phyloP scores from a whole-genome alignment of 2,888 invertebrate genomes.

The Psococerastis gibbosa region DNA sequence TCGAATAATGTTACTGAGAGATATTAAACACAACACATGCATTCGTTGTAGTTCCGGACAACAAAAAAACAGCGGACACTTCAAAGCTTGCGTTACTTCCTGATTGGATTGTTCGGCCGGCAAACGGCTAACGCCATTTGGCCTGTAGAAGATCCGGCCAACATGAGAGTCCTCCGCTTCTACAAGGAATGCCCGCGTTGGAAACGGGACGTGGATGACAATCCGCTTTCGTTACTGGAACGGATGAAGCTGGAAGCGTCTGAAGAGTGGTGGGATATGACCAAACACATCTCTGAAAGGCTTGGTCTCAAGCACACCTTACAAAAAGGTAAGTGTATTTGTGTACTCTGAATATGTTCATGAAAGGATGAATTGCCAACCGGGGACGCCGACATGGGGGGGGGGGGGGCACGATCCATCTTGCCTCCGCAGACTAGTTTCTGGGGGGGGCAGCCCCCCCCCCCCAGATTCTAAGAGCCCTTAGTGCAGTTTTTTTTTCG shows the following conservation, averaged over 20 bases:
- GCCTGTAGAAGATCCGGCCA: slow-evolving; percentile 41
- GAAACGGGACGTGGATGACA: slow-evolving; percentile 46
- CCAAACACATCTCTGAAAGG: slow-evolving; percentile 37
- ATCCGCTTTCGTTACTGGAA: slow-evolving; percentile 39
- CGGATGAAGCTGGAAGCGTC: slow-evolving; percentile 33
- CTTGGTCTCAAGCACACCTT: no score
- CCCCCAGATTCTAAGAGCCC: no score
- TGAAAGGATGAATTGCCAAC: no score
- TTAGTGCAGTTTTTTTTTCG: no score
- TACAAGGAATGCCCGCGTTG: slow-evolving; percentile 57
- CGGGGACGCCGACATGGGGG: no score
- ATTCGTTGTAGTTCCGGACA: slow-evolving; percentile 45
- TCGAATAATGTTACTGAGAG: no score
- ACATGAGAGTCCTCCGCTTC: slow-evolving; percentile 49
- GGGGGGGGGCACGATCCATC: no score
- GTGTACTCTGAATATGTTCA: no score
- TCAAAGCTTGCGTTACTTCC: slow-evolving; percentile 55
- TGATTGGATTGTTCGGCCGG: slow-evolving; percentile 53
- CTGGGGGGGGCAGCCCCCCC: no score
- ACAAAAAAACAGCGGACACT: slow-evolving; percentile 58
- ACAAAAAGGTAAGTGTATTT: no score
- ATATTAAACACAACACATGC: no score
- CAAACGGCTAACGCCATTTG: slow-evolving; percentile 37
- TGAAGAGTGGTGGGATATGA: slow-evolving; percentile 33
- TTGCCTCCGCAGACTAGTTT: no score